These are phyloP conservation scores for Siniperca obscura DNA, from an alignment of 2,797 vertebrate species.

Conservation along the genomic window DNA sequence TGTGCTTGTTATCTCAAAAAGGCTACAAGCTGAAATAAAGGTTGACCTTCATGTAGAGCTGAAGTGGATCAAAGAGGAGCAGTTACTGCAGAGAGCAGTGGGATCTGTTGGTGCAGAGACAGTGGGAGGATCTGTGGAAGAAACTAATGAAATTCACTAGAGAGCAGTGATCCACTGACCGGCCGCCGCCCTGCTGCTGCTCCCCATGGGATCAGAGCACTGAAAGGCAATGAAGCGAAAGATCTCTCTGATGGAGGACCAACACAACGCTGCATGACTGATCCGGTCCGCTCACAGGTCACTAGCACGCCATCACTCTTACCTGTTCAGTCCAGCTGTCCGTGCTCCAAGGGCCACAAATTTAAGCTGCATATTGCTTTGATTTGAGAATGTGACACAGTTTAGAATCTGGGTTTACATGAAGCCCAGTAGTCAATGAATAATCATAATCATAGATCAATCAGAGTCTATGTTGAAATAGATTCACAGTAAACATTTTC, in stretches of 20 bases:
- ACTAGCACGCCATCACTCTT: slow-evolving; percentile 31
- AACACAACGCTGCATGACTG: slow-evolving; percentile 29
- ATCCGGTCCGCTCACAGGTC: slow-evolving; percentile 37
- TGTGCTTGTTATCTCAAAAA: slow-evolving; percentile 3
- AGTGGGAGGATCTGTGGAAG: slow-evolving; percentile 6
- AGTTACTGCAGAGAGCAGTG: background rate
- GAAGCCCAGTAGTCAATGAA: background rate
- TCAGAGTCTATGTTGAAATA: background rate
- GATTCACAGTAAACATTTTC: background rate
- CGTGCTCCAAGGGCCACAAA: background rate
- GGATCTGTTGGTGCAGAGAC: slow-evolving; percentile 2
- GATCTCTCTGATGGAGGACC: slow-evolving; percentile 48
- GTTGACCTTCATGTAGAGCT: slow-evolving; percentile 17
- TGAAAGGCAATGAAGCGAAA: slow-evolving; percentile 52
- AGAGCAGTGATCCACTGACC: slow-evolving; percentile 41
- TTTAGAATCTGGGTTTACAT: background rate
- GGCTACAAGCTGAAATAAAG: slow-evolving; percentile 1
- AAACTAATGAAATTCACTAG: slow-evolving; percentile 44
- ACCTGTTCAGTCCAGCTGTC: slow-evolving; percentile 28
- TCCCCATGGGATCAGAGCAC: slow-evolving; percentile 27
- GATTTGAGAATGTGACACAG: background rate
- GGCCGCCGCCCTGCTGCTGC: slow-evolving; percentile 37
- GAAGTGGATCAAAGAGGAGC: slow-evolving; percentile 8
- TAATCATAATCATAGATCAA: background rate
- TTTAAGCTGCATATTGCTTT: background rate